Evolutionary conservation across 2,888 invertebrate genomes (phyloP).

Genomic region (Tyria jacobaeae): DNA sequence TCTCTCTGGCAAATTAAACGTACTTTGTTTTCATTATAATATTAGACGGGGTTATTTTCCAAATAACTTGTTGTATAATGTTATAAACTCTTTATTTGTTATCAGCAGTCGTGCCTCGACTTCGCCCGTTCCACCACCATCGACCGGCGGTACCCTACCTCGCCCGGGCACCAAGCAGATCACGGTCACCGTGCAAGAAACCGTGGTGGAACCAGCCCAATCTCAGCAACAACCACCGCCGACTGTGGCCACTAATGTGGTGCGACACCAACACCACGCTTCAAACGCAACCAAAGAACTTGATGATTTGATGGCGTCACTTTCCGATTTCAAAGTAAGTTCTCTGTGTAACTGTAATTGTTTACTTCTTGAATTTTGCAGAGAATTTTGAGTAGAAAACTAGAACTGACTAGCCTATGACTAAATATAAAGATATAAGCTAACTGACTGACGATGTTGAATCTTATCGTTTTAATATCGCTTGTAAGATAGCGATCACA

Average conservation of each 20-base stretch:
- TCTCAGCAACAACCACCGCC: slow-evolving; percentile 70
- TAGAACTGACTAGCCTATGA: too few species aligned
- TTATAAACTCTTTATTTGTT: slow-evolving; percentile 13
- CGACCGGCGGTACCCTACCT: slow-evolving; percentile 72
- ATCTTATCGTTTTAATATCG: too few species aligned
- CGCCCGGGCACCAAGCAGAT: slow-evolving; percentile 86
- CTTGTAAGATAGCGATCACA: too few species aligned
- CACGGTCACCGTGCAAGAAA: slow-evolving; percentile 85
- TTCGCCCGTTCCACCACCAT: slow-evolving; percentile 67
- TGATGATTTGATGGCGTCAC: slow-evolving; percentile 98
- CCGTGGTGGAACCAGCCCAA: slow-evolving; percentile 83
- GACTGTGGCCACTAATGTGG: slow-evolving; percentile 36
- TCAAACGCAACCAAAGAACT: slow-evolving; percentile 97
- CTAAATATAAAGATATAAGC: too few species aligned
- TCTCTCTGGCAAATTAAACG: too few species aligned
- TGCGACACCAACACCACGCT: slow-evolving; percentile 84
- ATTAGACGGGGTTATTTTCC: too few species aligned
- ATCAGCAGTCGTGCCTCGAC: slow-evolving; percentile 69
- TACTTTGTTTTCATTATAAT: too few species aligned
- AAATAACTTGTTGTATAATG: too few species aligned
- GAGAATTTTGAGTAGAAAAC: too few species aligned
- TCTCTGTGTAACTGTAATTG: background rate
- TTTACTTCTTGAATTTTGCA: too few species aligned
- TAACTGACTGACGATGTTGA: too few species aligned
- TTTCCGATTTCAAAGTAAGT: slow-evolving; percentile 96